Conservation (phyloP, 1,140 invertebrate species). For the Metaphire vulgaris region DNA sequence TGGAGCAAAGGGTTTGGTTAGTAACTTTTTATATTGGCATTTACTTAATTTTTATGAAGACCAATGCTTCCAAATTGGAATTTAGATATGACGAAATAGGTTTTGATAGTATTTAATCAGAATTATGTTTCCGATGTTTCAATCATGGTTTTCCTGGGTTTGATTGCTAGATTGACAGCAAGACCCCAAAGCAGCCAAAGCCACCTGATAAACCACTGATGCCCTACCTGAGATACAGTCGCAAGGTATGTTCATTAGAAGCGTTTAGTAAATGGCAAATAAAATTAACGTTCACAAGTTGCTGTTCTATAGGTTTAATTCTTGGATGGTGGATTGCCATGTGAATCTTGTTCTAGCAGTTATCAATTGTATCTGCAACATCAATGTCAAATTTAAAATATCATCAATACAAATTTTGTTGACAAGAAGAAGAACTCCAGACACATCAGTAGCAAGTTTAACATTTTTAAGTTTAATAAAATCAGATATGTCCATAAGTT, state of each 20-base stretch:
- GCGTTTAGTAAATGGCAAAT: too few species aligned
- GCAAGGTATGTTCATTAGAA: constrained; percentile 59
- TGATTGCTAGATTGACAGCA: constrained; percentile 38
- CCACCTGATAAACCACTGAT: constrained; percentile 83
- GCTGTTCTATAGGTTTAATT: constrained; percentile 7
- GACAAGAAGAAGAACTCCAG: too few species aligned
- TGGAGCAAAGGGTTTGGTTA: constrained; percentile 67
- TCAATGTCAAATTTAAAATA: neutral
- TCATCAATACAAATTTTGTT: neutral
- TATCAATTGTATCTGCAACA: neutral
- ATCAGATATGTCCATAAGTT: too few species aligned
- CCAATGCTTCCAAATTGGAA: neutral
- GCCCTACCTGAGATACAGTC: constrained; percentile 96
- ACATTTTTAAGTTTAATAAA: too few species aligned
- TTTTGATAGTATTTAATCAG: neutral
- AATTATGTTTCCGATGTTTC: constrained; percentile 5
- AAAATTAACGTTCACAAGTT: too few species aligned
- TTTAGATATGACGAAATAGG: neutral
- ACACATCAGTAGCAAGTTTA: too few species aligned
- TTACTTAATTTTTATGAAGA: neutral
- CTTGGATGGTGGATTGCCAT: constrained; percentile 16
- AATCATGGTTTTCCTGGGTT: constrained; percentile 19
- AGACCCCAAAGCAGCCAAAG: constrained; percentile 75
- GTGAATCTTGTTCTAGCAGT: neutral
- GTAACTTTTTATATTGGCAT: constrained; percentile 36